Evolutionary conservation across 2,888 invertebrate species (phyloP), one percentile per base, ranked within the genome.

Genomic region (Polymixis lichenea): DNA sequence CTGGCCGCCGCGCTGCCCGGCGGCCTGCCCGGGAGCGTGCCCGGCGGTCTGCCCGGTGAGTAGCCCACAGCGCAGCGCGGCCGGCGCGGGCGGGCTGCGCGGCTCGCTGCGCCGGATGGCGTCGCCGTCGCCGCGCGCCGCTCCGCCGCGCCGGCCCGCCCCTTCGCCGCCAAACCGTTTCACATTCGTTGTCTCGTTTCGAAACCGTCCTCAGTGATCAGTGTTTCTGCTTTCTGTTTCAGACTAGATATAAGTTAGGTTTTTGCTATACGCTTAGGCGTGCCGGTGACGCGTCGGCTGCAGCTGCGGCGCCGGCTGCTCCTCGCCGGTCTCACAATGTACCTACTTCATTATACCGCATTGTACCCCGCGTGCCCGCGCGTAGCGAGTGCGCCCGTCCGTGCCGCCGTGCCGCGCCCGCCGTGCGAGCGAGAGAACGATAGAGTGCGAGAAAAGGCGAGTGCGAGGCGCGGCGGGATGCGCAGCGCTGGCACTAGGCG

Each of bases 241-340:
- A 96, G 95, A 86, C 95, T 95, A 95, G 95, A 94, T 95, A 94
- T 96, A 95, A 95, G 95, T 95, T 95, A 95, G 95, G 95, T 95
- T 93, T 89, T 91, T 92, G 92, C 87, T 90, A 90, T 86, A 85
- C 89, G 91, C 91, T 90, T 88, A 89, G 88, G 87, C 89, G 88
- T 86, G 87, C 85, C 85, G 86, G 83, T 80, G 89, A 80, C 89
- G 85, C 89, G 86, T 80, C 90, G 85, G 89, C 90, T 82, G 87
- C 90, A 89, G 86, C 89, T 83, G 87, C 89, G 89, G 87, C 90
- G 89, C 85, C 90, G 89, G 86, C 91, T 82, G 89, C 93, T 84
- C 86, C 86, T 82, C 92, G 88, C 89, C 90, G 86, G 87, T 85
- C 86, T 86, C 91, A 91, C 92, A 93, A 94, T 93, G 94, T 94